phyloP scores from a whole-genome alignment of 2,888 invertebrate species.

The Pteria penguin region DNA sequence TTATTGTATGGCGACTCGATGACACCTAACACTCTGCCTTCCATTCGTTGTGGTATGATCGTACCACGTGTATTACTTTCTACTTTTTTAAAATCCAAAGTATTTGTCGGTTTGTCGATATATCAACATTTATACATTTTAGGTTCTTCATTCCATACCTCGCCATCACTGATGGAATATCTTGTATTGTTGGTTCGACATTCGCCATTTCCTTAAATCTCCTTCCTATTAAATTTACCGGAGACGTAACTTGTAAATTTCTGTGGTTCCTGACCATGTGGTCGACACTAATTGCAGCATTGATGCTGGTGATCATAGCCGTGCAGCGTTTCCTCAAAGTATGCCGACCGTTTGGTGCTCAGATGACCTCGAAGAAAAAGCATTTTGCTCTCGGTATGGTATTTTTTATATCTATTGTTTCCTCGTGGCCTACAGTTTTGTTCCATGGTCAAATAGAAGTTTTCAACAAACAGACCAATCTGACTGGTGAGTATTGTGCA shows the following conservation, averaged over 20 bases:
- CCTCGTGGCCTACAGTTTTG: conserved; percentile 16
- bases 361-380: conserved; percentile 18
- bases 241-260: conserved; percentile 14
- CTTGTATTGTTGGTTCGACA: neutral
- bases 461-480: neutral
- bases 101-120: no score
- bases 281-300: neutral
- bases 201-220: conserved; percentile 15
- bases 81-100: no score
- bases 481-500: neutral
- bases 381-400: conserved; percentile 1
- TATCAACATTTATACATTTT: neutral
- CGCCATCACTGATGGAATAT: neutral
- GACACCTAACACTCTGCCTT: no score
- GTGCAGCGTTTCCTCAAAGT: conserved; percentile 25
- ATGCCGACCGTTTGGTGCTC: conserved; percentile 23
- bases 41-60: no score
- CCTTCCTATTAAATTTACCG: conserved; percentile 9
- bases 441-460: conserved; percentile 23
- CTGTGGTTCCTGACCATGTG: conserved; percentile 16
- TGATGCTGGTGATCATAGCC: conserved; percentile 24
- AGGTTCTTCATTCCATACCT: neutral
- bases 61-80: no score
- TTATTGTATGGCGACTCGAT: no score
- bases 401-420: neutral